Percentiles rank a stretch among this genome's conserved stretches.
phyloP scores from a whole-genome alignment of 1,140 invertebrate genomes.

The Zaprionus nigranus region DNA sequence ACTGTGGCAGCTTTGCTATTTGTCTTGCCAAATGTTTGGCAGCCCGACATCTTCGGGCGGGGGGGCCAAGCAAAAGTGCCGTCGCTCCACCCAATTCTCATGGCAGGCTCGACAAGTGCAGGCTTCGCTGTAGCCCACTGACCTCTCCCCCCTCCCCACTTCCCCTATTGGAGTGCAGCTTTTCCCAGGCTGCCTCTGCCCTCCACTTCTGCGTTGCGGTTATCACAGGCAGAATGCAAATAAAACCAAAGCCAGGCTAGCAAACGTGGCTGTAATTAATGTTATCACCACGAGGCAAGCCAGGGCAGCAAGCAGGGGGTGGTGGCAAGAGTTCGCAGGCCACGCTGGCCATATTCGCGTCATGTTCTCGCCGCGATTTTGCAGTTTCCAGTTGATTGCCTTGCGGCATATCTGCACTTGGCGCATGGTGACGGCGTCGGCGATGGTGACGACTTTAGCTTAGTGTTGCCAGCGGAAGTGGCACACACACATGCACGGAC shows the following conservation, averaged over 20 bases:
- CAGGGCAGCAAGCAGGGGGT: not conserved
- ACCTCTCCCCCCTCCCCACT: not conserved
- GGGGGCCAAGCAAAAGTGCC: conserved; percentile 2
- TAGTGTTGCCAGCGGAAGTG: conserved; percentile 36
- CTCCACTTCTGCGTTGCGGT: not conserved
- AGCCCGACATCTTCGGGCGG: conserved; percentile 52
- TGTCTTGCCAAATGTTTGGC: conserved; percentile 54
- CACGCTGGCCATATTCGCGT: conserved; percentile 15
- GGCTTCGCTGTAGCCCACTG: not conserved
- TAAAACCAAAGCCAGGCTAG: conserved; percentile 37
- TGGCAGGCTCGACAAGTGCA: not conserved
- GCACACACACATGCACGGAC: conserved; percentile 15
- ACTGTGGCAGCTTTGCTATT: conserved; percentile 45
- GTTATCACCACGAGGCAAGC: conserved; percentile 44
- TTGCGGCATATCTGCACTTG: conserved; percentile 8
- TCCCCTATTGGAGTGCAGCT: not conserved
- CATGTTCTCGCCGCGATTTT: conserved; percentile 6
- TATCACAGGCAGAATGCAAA: conserved; percentile 43
- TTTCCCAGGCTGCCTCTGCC: not conserved
- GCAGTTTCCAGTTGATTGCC: conserved; percentile 57
- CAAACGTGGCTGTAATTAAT: conserved; percentile 68
- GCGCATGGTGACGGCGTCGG: conserved; percentile 1
- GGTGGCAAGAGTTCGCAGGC: not conserved
- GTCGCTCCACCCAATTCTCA: not conserved
- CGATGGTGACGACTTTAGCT: not conserved